Evolutionary conservation across 2,888 invertebrate species (phyloP).

Genomic region (Mesorhabditis belari): DNA sequence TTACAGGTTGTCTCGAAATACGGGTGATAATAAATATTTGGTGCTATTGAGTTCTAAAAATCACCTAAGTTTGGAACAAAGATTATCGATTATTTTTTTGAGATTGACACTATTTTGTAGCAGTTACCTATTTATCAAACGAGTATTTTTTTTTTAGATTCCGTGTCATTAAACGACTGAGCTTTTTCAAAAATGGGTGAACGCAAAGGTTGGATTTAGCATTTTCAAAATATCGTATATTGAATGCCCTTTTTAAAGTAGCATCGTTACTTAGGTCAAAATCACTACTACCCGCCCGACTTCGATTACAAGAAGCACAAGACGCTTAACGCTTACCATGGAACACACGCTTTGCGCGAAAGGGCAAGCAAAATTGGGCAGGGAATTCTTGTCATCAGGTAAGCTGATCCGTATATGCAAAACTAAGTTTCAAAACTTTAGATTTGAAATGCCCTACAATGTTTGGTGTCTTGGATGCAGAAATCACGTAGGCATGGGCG

Average conservation of each 20-base stretch:
- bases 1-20: neutral
- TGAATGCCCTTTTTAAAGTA: too few species aligned
- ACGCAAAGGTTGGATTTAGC: too few species aligned
- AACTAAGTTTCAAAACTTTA: constrained; percentile 27
- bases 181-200: constrained; percentile 71
- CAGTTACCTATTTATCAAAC: too few species aligned
- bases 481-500: constrained; percentile 98
- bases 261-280: too few species aligned
- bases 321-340: constrained; percentile 84
- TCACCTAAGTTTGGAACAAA: neutral
- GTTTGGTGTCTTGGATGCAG: constrained; percentile 98
- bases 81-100: neutral
- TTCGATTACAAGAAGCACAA: constrained; percentile 85
- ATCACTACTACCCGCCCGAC: constrained; percentile 96
- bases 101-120: neutral
- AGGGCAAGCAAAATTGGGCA: constrained; percentile 86
- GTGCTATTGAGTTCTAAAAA: neutral
- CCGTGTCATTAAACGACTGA: too few species aligned
- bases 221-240: too few species aligned
- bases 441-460: constrained; percentile 98
- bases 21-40: neutral
- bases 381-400: constrained; percentile 87
- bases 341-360: constrained; percentile 88
- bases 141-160: too few species aligned
- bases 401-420: neutral